A percentile compares a stretch with the other conserved stretches of the same genome.
phyloP scores from a whole-genome alignment of 2,113 vertebrate genomes.

The Leptobrachium leishanense region DNA sequence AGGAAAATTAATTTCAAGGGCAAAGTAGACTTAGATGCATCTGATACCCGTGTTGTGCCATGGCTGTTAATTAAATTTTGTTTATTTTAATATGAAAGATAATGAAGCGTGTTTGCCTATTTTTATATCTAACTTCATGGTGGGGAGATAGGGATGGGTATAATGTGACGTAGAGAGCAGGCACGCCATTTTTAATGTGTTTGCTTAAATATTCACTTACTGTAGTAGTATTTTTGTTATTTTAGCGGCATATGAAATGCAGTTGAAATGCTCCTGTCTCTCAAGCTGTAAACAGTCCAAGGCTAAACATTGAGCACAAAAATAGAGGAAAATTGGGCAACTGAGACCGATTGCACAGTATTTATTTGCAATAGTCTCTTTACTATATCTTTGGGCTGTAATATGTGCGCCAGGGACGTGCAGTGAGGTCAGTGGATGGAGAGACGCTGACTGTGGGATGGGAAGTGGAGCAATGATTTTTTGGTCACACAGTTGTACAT shows the following conservation, averaged over 20 bases:
- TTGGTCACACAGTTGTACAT: no score
- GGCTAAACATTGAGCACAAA: constrained; percentile 6
- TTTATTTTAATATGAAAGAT: neutral
- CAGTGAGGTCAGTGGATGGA: neutral
- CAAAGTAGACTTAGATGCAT: no score
- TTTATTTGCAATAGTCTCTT: constrained; percentile 18
- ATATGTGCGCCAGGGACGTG: constrained; percentile 6
- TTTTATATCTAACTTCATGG: no score
- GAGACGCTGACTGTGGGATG: no score
- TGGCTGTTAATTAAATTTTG: neutral
- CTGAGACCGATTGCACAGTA: constrained; percentile 6
- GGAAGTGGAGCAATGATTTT: no score
- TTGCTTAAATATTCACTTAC: constrained; percentile 10
- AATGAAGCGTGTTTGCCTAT: neutral
- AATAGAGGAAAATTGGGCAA: constrained; percentile 15
- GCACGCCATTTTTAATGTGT: neutral
- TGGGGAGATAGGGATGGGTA: no score
- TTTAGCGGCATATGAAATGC: neutral
- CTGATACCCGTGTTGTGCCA: neutral
- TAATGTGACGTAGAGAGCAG: no score
- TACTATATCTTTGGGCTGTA: constrained; percentile 23
- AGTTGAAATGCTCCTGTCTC: constrained; percentile 3
- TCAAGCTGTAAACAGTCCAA: constrained; percentile 16
- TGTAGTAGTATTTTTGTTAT: constrained; percentile 13
- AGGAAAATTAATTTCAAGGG: no score